These are phyloP conservation scores for Pluvialis apricaria DNA, from an alignment of 2,113 vertebrate species.

Conservation along the genomic window DNA sequence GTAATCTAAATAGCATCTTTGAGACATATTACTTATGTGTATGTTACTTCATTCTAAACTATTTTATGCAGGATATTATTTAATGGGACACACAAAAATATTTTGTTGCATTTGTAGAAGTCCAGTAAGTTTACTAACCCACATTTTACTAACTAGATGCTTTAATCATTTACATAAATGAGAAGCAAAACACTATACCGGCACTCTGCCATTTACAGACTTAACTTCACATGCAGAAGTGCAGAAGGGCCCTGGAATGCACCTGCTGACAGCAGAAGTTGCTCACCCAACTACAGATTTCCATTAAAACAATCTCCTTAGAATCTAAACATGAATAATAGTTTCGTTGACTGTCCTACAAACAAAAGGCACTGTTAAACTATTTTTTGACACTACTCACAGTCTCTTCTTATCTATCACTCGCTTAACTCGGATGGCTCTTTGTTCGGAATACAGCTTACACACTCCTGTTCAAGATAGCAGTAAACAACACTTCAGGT, in stretches of 20 bases:
- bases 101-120: not conserved
- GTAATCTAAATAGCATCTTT: not conserved
- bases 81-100: not conserved
- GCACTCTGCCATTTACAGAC: not conserved
- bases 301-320: not conserved
- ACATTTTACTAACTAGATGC: not conserved
- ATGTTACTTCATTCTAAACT: not conserved
- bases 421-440: conserved; percentile 91
- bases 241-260: not conserved
- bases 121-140: not conserved
- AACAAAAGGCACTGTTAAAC: not conserved
- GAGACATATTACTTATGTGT: not conserved
- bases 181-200: not conserved
- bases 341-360: not conserved
- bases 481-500: not conserved
- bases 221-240: not conserved
- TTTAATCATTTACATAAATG: not conserved
- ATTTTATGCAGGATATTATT: not conserved
- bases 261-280: not conserved
- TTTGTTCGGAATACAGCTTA: conserved; percentile 95
- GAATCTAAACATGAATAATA: not conserved
- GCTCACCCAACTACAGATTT: not conserved
- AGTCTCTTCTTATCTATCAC: conserved; percentile 95
- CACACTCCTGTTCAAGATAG: conserved; percentile 82
- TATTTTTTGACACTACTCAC: conserved; percentile 76